Evolutionary conservation across 2,888 invertebrate species (phyloP).

Genomic region (Macrophya annulata): DNA sequence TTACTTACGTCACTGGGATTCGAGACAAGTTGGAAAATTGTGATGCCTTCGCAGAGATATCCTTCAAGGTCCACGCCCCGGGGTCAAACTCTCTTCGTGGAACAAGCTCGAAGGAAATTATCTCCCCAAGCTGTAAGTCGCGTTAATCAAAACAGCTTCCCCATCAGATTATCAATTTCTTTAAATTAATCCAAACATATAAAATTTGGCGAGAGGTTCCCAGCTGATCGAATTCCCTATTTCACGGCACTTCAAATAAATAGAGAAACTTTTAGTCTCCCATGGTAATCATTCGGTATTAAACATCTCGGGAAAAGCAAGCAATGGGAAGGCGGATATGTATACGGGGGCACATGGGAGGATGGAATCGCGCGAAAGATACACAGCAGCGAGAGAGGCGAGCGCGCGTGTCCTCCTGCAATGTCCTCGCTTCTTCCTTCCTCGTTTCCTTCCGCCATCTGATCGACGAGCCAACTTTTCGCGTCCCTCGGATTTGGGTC

Average conservation of each 20-base stretch:
- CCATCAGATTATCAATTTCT: conserved; percentile 6
- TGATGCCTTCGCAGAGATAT: conserved; percentile 72
- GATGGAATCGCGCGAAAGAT: conserved; percentile 65
- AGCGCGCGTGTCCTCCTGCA: conserved; percentile 73
- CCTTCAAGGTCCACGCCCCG: conserved; percentile 45
- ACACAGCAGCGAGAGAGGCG: conserved; percentile 68
- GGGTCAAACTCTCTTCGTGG: conserved; percentile 50
- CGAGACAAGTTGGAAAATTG: conserved; percentile 76
- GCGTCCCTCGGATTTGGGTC: conserved; percentile 76
- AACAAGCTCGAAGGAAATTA: conserved; percentile 22
- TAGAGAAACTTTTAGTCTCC: not conserved
- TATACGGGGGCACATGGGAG: conserved; percentile 6
- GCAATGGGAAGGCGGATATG: conserved; percentile 22
- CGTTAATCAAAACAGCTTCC: not conserved
- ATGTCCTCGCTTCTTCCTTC: conserved; percentile 70
- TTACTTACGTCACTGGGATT: conserved; percentile 75
- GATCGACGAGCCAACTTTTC: conserved; percentile 79
- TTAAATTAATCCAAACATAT: not conserved
- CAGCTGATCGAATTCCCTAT: not conserved
- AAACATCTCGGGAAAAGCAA: conserved; percentile 35
- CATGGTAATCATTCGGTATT: not conserved
- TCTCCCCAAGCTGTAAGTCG: not conserved
- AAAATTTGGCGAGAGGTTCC: not conserved
- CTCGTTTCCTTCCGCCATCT: conserved; percentile 76
- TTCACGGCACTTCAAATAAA: not conserved